phyloP scores from a whole-genome alignment of 2,888 invertebrate species.

The Tipula unca region DNA sequence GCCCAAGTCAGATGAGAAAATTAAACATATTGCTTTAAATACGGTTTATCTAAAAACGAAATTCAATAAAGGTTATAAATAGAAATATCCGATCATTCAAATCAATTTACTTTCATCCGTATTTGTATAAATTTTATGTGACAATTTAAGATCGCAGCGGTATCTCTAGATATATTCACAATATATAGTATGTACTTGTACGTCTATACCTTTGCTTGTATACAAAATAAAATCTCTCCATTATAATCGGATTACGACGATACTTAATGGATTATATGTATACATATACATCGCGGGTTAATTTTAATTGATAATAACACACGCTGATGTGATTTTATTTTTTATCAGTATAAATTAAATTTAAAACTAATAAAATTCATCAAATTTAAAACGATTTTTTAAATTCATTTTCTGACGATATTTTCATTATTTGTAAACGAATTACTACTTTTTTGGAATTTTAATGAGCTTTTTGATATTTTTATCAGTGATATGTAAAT shows the following conservation, averaged over 20 bases:
- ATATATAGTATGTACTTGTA: too few relatives aligned
- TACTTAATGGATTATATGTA: not conserved
- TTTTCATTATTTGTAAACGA: not conserved
- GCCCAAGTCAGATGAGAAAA: too few relatives aligned
- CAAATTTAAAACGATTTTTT: not conserved
- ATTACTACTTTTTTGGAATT: not conserved
- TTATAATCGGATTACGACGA: not conserved
- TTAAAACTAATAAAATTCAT: not conserved
- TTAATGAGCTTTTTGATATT: not conserved
- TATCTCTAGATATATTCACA: too few relatives aligned
- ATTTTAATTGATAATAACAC: not conserved
- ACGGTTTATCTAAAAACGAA: too few relatives aligned
- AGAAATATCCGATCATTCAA: too few relatives aligned
- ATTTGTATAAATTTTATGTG: too few relatives aligned
- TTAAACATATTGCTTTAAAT: too few relatives aligned
- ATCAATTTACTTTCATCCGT: too few relatives aligned
- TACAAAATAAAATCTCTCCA: too few relatives aligned
- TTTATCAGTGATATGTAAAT: slow-evolving; percentile 2
- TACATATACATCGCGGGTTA: not conserved
- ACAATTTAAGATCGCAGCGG: not conserved
- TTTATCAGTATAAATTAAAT: not conserved
- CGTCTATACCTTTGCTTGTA: too few relatives aligned
- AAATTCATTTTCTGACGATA: not conserved
- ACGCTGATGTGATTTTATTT: not conserved
- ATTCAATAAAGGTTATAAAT: too few relatives aligned